These are phyloP conservation scores for Natrix natrix DNA, from an alignment of 2,797 vertebrate genomes.

Conservation along the genomic window DNA sequence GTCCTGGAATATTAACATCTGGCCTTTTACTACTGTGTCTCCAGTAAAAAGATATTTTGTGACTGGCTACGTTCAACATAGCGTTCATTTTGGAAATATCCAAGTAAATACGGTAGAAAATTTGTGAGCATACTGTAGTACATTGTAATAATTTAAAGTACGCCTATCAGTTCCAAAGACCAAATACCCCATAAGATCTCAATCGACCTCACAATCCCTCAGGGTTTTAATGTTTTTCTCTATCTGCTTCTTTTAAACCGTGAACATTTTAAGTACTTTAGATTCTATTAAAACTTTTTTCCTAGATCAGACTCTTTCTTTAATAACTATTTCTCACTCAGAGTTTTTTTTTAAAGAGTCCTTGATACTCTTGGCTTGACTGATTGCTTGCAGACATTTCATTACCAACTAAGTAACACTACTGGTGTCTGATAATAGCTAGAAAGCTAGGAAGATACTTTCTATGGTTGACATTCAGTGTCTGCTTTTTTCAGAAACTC, in stretches of 20 bases:
- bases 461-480: not conserved
- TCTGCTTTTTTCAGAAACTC: not conserved
- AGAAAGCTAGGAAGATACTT: not conserved
- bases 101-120: not conserved
- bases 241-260: not conserved
- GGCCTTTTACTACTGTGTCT: not conserved
- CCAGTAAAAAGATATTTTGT: not conserved
- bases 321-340: not conserved
- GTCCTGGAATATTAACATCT: not conserved
- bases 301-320: not conserved
- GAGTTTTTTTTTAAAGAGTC: not conserved
- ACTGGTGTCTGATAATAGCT: not conserved
- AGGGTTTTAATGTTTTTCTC: not conserved
- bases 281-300: not conserved
- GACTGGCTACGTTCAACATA: not conserved
- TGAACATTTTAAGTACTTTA: not conserved
- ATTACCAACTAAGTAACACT: not conserved
- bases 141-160: not conserved
- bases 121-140: not conserved
- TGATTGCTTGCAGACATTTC: not conserved
- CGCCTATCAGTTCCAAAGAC: not conserved
- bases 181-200: not conserved
- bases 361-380: not conserved
- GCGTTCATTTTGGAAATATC: not conserved
- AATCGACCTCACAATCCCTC: not conserved